Conservation (phyloP, 2,113 vertebrate species). For the Cochlearius cochlearius region DNA sequence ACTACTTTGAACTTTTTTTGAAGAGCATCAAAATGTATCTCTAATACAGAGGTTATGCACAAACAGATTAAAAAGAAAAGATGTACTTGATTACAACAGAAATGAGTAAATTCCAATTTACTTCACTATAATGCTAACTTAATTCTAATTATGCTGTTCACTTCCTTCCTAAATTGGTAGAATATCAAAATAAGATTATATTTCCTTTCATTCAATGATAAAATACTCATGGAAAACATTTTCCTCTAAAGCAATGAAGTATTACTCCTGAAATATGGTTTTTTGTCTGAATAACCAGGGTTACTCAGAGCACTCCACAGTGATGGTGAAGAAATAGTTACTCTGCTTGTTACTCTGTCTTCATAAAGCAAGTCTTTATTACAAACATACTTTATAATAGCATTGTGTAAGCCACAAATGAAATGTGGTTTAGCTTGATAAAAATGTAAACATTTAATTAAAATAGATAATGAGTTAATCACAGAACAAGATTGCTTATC, state of each 20-base stretch:
- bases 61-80: not conserved
- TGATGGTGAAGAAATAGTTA: not conserved
- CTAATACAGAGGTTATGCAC: not conserved
- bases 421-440: not conserved
- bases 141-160: not conserved
- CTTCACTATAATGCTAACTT: not conserved
- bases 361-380: constrained; percentile 6
- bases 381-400: not conserved
- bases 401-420: not conserved
- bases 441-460: constrained; percentile 32
- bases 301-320: not conserved
- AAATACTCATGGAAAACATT: not conserved
- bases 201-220: not conserved
- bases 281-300: not conserved
- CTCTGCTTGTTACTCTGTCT: not conserved
- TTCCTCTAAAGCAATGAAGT: not conserved
- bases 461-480: not conserved
- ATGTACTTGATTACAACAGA: not conserved
- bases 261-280: not conserved
- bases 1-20: not conserved
- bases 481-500: not conserved
- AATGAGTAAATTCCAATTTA: not conserved
- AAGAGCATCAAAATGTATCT: not conserved
- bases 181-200: not conserved
- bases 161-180: not conserved